A percentile compares a stretch with the other conserved stretches of the same genome.
Evolutionary conservation across 2,113 vertebrate genomes (phyloP).

Genomic region (Aptenodytes patagonicus): DNA sequence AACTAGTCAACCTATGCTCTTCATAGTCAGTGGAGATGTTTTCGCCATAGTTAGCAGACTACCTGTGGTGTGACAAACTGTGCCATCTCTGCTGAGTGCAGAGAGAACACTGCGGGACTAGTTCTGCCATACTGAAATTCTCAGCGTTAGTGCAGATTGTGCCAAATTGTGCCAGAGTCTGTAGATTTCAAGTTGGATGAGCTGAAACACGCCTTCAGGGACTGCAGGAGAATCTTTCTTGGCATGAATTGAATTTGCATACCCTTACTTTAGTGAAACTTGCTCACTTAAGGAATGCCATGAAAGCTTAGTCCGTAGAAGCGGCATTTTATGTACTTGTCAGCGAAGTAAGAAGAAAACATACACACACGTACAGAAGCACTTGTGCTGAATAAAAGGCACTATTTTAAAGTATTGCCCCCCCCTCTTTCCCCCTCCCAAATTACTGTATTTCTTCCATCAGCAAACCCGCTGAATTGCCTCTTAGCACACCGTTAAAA

Average conservation of each 20-base stretch:
- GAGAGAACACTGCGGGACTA: neutral
- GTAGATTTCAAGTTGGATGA: neutral
- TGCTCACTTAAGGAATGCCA: neutral
- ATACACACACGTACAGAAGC: neutral
- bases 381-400: neutral
- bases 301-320: neutral
- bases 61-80: neutral
- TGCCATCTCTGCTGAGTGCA: neutral
- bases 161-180: neutral
- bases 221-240: neutral
- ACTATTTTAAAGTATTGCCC: neutral
- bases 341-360: neutral
- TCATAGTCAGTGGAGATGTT: neutral
- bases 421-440: neutral
- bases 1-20: neutral
- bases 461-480: neutral
- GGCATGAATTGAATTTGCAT: neutral
- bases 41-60: neutral
- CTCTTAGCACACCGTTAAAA: neutral
- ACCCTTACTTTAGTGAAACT: neutral
- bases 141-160: neutral
- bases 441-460: neutral
- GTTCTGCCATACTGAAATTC: neutral
- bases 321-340: neutral
- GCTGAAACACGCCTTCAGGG: neutral